These are phyloP conservation scores for Microctonus hyperodae DNA, from an alignment of 2,888 invertebrate species.

Conservation along the genomic window DNA sequence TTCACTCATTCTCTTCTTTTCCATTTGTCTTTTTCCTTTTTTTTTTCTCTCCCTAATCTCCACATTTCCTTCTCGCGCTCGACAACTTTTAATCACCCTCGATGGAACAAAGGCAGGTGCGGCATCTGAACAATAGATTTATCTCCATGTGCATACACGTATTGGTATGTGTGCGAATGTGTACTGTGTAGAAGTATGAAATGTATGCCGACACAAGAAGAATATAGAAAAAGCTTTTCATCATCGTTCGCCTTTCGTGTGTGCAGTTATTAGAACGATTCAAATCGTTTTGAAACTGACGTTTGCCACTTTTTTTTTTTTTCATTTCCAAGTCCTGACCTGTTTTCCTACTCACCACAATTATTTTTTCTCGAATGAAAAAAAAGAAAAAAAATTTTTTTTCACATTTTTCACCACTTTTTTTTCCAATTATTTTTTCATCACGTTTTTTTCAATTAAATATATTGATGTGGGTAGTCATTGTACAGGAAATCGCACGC, in stretches of 20 bases:
- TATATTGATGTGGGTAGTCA: background rate
- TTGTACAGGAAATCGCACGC: background rate
- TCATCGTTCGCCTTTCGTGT: slow-evolving; percentile 29
- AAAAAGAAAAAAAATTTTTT: background rate
- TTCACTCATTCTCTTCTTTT: slow-evolving; percentile 42
- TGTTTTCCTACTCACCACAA: slow-evolving; percentile 20
- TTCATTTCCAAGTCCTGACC: background rate
- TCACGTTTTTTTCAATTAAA: background rate
- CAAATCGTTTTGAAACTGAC: slow-evolving; percentile 31
- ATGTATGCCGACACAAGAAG: slow-evolving; percentile 32
- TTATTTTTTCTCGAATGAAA: background rate
- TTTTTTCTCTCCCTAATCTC: slow-evolving; percentile 27
- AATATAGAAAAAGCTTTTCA: slow-evolving; percentile 29
- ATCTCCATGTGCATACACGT: background rate
- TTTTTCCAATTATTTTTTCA: background rate
- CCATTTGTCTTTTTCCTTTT: background rate
- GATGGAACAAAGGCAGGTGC: slow-evolving; percentile 49
- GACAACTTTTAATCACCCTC: slow-evolving; percentile 57
- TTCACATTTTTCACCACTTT: background rate
- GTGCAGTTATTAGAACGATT: slow-evolving; percentile 38
- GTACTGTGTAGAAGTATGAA: too few relatives aligned
- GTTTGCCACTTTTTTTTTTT: slow-evolving; percentile 24
- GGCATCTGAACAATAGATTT: slow-evolving; percentile 33
- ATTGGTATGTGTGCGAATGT: slow-evolving; percentile 38
- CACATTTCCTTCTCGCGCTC: slow-evolving; percentile 31